phyloP scores from a whole-genome alignment of 35 echinoderm and acorn worm genomes.

The Diadema setosum region DNA sequence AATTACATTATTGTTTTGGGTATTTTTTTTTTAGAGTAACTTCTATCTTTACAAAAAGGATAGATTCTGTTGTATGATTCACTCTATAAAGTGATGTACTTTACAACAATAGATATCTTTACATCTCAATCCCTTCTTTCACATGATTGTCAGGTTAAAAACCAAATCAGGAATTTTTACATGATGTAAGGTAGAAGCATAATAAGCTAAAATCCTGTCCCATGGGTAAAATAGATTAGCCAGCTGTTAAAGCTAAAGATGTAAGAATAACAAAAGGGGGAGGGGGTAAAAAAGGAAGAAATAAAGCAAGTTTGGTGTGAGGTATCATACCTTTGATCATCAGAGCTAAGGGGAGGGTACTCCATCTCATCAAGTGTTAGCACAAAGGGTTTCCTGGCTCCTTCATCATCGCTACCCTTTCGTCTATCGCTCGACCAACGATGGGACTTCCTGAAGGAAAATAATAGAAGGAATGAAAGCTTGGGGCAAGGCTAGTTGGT shows the following conservation, averaged over 20 bases:
- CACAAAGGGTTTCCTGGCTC: background rate
- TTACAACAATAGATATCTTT: too few species aligned
- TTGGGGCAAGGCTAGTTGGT: too few species aligned
- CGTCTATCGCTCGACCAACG: conserved; percentile 32
- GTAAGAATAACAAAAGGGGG: background rate
- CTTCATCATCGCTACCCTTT: background rate
- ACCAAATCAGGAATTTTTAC: background rate
- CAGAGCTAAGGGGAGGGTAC: conserved; percentile 24
- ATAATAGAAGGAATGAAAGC: background rate
- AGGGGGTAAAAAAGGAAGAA: background rate
- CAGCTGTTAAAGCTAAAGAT: background rate
- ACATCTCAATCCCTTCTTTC: background rate
- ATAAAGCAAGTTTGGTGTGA: background rate
- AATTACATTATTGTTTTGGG: too few species aligned
- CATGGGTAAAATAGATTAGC: background rate
- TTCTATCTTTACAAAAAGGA: too few species aligned
- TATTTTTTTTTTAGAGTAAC: too few species aligned
- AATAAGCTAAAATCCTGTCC: background rate
- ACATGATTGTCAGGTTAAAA: too few species aligned
- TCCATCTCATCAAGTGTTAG: background rate
- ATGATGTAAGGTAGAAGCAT: background rate
- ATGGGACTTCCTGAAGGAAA: conserved; percentile 23
- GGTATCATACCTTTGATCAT: background rate
- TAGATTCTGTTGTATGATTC: too few species aligned
- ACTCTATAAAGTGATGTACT: too few species aligned